phyloP scores from a whole-genome alignment of 2,113 vertebrate species.

The Martes martes region DNA sequence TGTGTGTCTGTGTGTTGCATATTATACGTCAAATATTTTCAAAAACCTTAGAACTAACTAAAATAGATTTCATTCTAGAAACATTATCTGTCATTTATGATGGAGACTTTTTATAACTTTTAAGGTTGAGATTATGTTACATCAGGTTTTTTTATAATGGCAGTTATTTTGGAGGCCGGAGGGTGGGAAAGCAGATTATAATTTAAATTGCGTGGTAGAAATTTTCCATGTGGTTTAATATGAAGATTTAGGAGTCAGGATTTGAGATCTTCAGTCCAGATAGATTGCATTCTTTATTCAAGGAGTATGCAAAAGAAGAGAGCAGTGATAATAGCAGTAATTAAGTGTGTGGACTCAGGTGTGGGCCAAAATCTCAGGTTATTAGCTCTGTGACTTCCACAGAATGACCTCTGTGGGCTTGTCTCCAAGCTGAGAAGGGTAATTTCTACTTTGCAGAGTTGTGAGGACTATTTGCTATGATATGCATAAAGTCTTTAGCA shows the following conservation, averaged over 20 bases:
- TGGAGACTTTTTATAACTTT: constrained; percentile 45
- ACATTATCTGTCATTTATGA: constrained; percentile 2
- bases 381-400: neutral
- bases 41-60: constrained; percentile 25
- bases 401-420: neutral
- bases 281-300: neutral
- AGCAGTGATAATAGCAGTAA: neutral
- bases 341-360: neutral
- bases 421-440: neutral
- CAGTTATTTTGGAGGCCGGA: constrained; percentile 25
- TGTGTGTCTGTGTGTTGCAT: neutral
- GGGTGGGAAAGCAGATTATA: neutral
- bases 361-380: neutral
- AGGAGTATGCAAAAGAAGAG: neutral
- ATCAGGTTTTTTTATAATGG: constrained; percentile 21
- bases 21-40: constrained; percentile 23
- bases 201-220: neutral
- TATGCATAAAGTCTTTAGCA: neutral
- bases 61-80: constrained; percentile 44
- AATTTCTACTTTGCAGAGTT: neutral
- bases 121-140: constrained; percentile 22
- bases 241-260: neutral
- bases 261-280: neutral
- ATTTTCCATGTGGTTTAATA: neutral
- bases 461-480: neutral